Percentiles rank a stretch among this genome's conserved stretches.
phyloP scores from a whole-genome alignment of 2,888 invertebrate species.

The Matsumyia berberina region DNA sequence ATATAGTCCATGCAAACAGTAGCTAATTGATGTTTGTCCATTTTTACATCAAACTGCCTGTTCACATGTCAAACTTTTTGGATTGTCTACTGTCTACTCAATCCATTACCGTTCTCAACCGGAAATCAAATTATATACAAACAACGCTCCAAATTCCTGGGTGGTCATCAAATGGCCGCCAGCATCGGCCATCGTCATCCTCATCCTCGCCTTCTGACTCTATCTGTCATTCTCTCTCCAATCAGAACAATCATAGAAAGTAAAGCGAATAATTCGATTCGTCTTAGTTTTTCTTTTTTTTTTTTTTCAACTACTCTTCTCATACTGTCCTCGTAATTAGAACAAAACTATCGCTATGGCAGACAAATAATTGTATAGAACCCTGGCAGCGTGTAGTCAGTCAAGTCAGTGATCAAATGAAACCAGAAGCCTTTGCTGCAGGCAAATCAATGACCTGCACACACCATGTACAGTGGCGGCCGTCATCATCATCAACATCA shows the following conservation, averaged over 20 bases:
- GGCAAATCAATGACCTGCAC: slow-evolving; percentile 72
- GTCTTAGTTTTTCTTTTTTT: slow-evolving; percentile 13
- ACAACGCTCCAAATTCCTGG: slow-evolving; percentile 57
- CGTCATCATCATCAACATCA: slow-evolving; percentile 38
- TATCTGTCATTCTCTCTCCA: slow-evolving; percentile 34
- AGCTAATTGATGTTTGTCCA: slow-evolving; percentile 2
- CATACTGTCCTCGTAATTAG: slow-evolving; percentile 51
- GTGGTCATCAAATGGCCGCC: slow-evolving; percentile 52
- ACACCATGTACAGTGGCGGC: slow-evolving; percentile 38
- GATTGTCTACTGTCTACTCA: too few relatives aligned
- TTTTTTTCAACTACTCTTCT: background rate
- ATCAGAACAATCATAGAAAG: slow-evolving; percentile 62
- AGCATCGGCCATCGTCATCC: slow-evolving; percentile 8
- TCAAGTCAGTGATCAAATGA: slow-evolving; percentile 53
- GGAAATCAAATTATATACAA: slow-evolving; percentile 57
- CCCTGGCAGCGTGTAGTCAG: slow-evolving; percentile 35
- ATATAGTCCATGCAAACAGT: background rate
- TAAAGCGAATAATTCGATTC: slow-evolving; percentile 66
- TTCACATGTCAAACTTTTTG: too few relatives aligned
- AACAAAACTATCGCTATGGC: slow-evolving; percentile 49
- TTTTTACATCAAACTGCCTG: slow-evolving; percentile 7
- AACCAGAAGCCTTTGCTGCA: slow-evolving; percentile 67
- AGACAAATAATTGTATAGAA: slow-evolving; percentile 50
- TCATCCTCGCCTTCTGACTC: too few relatives aligned
- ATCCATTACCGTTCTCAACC: too few relatives aligned